Base-by-base conservation (phyloP, 2,797 vertebrate species). In the Artibeus lituratus region DNA sequence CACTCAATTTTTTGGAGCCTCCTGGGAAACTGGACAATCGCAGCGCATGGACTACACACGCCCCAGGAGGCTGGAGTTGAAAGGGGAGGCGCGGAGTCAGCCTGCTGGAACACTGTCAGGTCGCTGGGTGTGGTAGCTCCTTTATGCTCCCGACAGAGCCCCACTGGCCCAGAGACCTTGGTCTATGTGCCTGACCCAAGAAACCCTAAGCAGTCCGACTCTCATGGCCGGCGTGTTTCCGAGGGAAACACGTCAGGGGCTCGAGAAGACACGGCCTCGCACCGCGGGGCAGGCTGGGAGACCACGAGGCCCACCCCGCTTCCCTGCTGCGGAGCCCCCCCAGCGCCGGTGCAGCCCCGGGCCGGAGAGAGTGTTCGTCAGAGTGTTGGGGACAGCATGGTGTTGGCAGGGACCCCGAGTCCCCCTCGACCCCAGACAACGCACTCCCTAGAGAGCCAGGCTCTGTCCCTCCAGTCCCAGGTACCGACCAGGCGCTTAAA, bases 1-100 rank as follows among this genome's bases (percentile, higher is more conserved):
- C 99, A 1, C 99, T 99, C 98, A 99, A 99, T 96, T 99, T 99
- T 98, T 98, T 99, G 99, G 99, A 99, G 98, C 99, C 99, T 82
- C 99, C 99, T 7, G 98, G 99, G 97, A 99, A 99, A 96, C 98
- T 99, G 97, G 99, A 99, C 95, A 99, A 99, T 97, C 97, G 97
- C 2, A 99, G 99, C 98, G 99, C 94, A 2, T 91, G 99, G 96
- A 99, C 99, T 97, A 99, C 99, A 99, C 99, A 99, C 99, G 99
- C 99, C 99, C 72, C 98, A 83, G 3, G 99, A 99, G 97, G 99
- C 99, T 32, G 99, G 99, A 3, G 98, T 99, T 90, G 99, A 99
- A 98, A 99, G 99, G 99, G 99, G 99, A 0, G 99, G 99, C 76
- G 99, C 99, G 95, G 99, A 99, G 19, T 12, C 10, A 7, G 74